phyloP scores from a whole-genome alignment of 2,797 vertebrate species.

The Chelonia mydas region DNA sequence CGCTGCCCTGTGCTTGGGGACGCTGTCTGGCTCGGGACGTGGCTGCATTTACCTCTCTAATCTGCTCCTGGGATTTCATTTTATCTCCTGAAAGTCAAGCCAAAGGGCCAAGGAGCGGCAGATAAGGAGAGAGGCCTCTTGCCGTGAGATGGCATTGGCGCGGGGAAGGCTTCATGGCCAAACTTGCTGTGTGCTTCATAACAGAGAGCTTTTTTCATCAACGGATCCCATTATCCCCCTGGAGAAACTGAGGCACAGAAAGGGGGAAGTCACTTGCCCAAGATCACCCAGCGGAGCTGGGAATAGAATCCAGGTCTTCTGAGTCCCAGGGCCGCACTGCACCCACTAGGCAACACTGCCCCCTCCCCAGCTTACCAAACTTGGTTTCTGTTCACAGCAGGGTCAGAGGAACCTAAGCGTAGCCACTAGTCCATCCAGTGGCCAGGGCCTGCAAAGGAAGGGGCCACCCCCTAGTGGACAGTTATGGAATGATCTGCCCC shows the following conservation, averaged over 20 bases:
- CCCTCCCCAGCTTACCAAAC: background rate
- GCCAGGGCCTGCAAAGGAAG: background rate
- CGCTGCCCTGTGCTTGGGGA: background rate
- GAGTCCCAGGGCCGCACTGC: background rate
- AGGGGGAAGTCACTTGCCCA: background rate
- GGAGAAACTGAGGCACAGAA: background rate
- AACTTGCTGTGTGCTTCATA: background rate
- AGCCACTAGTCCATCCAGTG: background rate
- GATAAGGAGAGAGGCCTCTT: background rate
- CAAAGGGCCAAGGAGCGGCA: background rate
- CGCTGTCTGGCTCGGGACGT: fast-evolving
- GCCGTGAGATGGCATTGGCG: background rate
- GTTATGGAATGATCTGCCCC: background rate
- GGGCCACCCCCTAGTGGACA: background rate
- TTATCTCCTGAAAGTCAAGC: fast-evolving
- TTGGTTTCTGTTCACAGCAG: background rate
- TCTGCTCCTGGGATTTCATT: background rate
- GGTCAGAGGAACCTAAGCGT: background rate
- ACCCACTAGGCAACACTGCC: background rate
- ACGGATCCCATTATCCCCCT: background rate
- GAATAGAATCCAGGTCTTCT: background rate
- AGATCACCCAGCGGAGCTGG: background rate
- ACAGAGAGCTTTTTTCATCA: background rate
- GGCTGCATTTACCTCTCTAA: background rate
- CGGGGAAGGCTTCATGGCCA: background rate